Base-by-base conservation (phyloP, 2,797 vertebrate species). In the Tarsius wallacei region DNA sequence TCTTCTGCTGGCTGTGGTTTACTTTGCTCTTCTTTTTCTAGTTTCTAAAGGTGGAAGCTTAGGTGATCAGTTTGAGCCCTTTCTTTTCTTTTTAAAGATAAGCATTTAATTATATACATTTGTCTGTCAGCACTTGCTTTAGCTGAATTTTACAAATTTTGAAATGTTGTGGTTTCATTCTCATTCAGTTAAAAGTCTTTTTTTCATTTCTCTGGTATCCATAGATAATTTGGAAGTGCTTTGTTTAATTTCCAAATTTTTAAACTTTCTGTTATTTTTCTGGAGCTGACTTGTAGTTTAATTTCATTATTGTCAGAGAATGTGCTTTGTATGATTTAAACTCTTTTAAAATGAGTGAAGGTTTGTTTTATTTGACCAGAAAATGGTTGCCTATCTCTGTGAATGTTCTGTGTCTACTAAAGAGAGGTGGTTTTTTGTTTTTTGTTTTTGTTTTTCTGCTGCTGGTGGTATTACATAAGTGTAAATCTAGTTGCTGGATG, bases 261-360 rank as follows among this genome's bases (percentile, higher is more conserved):
- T 51, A 13, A 17, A 22, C 78, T 70, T 57, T 73, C 12, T 93
- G 28, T 80, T 93, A 36, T 36, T 14, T 7, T 93, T 61, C 55
- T 63, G 31, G 28, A 49, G 61, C 36, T 14, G 24, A 36, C 12
- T 86, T 78, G 73, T 59, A 51, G 55, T 53, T 80, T 36, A 63
- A 71, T 93, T 80, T 93, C 66, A 71, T 80, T 87, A 53, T 80
- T 53, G 14, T 63, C 64, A 51, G 74, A 80, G 83, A 31, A 31
- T 3, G 7, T 36, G 19, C 64, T 24, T 31, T 51, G 26, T 61
- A 31, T 61, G 55, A 31, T 71, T 86, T 68, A 36, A 86, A 4
- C 59, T 78, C 47, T 42, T 49, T 15, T 28, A 49, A 28, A 49
- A 33, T 47, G 36, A 51, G 24, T 24, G 51, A 36, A 70, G 2